Evolutionary conservation across 2,888 invertebrate species (phyloP).

Genomic region (Operophtera brumata): DNA sequence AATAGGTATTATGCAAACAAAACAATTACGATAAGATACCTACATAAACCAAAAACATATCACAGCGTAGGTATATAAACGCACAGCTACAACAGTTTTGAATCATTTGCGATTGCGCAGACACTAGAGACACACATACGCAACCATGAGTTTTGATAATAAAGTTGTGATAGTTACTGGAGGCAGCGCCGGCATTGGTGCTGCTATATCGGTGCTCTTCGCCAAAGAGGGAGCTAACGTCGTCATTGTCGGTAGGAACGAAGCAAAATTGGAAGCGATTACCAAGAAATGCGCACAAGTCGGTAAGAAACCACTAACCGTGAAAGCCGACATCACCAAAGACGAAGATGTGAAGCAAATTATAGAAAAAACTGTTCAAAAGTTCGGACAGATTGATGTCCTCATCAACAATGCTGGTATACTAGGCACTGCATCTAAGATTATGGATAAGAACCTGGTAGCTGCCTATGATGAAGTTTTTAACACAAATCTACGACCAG

Average conservation of each 20-base stretch:
- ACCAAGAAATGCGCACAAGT: slow-evolving; percentile 30
- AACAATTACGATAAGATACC: too few species aligned
- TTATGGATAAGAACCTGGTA: slow-evolving; percentile 38
- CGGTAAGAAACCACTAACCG: slow-evolving; percentile 34
- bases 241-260: slow-evolving; percentile 44
- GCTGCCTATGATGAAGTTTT: slow-evolving; percentile 42
- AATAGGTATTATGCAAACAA: too few species aligned
- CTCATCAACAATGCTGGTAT: slow-evolving; percentile 52
- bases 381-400: slow-evolving; percentile 48
- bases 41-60: not conserved
- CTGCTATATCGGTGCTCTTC: slow-evolving; percentile 82
- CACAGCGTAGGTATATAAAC: not conserved
- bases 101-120: not conserved
- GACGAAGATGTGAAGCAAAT: slow-evolving; percentile 40
- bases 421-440: slow-evolving; percentile 14
- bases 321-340: slow-evolving; percentile 45
- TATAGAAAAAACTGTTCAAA: slow-evolving; percentile 39
- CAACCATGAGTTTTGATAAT: slow-evolving; percentile 45
- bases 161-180: slow-evolving; percentile 62
- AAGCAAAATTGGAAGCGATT: slow-evolving; percentile 38
- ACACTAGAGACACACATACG: slow-evolving; percentile 21
- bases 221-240: slow-evolving; percentile 55
- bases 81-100: not conserved
- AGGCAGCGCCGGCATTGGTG: slow-evolving; percentile 85
- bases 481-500: slow-evolving; percentile 43